Evolutionary conservation across 2,113 vertebrate species (phyloP).

Genomic region (pig (Sus scrofa)): DNA sequence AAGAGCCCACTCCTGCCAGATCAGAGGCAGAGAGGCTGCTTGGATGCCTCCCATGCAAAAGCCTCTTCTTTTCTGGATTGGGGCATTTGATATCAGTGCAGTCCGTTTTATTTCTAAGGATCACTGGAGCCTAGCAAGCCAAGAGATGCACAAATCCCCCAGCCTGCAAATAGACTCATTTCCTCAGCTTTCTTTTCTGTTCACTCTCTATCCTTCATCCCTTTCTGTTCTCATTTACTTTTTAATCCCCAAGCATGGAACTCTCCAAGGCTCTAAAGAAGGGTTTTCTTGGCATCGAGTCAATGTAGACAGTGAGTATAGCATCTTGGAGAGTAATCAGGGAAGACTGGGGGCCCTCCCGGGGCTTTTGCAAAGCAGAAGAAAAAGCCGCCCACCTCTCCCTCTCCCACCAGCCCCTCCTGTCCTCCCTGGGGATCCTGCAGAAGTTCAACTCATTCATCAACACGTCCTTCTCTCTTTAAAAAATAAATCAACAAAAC

Average conservation of each 20-base stretch:
- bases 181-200: conserved; percentile 47
- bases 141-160: not conserved
- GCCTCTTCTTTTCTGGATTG: not conserved
- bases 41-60: not conserved
- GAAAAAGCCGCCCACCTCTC: conserved; percentile 1
- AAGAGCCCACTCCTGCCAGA: not conserved
- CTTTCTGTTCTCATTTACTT: conserved; percentile 72
- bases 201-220: not conserved
- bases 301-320: not conserved
- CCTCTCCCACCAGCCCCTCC: conserved; percentile 32
- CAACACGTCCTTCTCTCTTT: conserved; percentile 65
- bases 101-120: conserved; percentile 45
- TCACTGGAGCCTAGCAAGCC: not conserved
- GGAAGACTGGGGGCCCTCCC: not conserved
- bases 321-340: conserved; percentile 44
- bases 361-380: conserved; percentile 40
- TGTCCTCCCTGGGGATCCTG: conserved; percentile 63
- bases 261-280: conserved; percentile 8
- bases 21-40: not conserved
- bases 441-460: conserved; percentile 71
- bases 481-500: conserved; percentile 78
- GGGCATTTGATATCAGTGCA: not conserved
- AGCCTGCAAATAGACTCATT: conserved; percentile 46
- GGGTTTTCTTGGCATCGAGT: conserved; percentile 60
- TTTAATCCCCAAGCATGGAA: not conserved